Evolutionary conservation across 2,888 invertebrate genomes (phyloP).

Genomic region (Plagodis dolabraria): DNA sequence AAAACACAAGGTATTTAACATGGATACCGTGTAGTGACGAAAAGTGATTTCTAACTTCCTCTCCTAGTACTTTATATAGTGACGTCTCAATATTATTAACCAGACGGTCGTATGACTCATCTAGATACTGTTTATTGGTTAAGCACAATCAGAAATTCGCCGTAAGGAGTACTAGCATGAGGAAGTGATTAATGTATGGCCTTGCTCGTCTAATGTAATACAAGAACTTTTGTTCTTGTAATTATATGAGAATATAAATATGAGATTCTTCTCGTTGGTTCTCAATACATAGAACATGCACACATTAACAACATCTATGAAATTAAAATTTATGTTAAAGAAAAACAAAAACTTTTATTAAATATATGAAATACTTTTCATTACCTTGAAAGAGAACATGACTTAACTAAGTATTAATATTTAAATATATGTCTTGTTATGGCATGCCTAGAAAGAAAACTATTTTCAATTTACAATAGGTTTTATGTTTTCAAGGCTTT

Average conservation of each 20-base stretch:
- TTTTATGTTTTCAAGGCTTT: no score
- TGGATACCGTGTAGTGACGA: neutral
- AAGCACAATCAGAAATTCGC: slow-evolving; percentile 14
- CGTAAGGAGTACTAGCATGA: slow-evolving; percentile 27
- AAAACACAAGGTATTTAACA: no score
- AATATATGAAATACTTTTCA: no score
- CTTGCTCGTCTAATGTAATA: slow-evolving; percentile 24
- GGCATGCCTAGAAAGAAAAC: no score
- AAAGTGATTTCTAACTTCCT: slow-evolving; percentile 4
- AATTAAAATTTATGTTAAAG: no score
- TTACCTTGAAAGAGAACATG: no score
- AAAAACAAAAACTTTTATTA: no score
- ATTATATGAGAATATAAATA: no score
- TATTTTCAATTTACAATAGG: no score
- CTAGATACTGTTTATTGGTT: neutral
- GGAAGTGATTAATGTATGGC: slow-evolving; percentile 35
- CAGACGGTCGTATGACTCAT: slow-evolving; percentile 29
- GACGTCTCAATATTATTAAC: slow-evolving; percentile 28
- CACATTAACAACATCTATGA: no score
- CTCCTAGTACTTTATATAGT: neutral
- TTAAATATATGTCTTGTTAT: no score
- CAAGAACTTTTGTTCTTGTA: slow-evolving; percentile 26
- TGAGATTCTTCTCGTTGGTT: slow-evolving; percentile 38
- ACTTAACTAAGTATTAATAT: no score
- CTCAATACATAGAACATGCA: slow-evolving; percentile 23